phyloP scores from a whole-genome alignment of 2,888 invertebrate species.

The Nesidiocoris tenuis region DNA sequence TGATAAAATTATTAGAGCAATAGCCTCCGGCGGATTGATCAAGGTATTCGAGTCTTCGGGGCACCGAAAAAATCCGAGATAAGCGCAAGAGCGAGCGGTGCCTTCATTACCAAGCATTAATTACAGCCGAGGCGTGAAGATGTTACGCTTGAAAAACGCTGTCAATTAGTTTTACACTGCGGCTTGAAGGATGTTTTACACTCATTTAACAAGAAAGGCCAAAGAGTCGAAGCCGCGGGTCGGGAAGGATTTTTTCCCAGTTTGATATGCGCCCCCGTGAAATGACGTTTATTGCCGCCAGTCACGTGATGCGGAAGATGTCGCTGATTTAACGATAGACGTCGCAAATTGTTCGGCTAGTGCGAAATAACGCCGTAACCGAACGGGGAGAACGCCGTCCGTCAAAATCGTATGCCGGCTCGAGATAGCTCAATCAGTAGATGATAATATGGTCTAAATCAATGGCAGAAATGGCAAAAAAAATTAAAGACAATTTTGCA shows the following conservation, averaged over 20 bases:
- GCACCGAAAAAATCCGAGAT: background rate
- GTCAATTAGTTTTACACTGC: slow-evolving; percentile 37
- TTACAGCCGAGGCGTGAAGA: slow-evolving; percentile 40
- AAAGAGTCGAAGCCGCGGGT: background rate
- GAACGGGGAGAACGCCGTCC: no score
- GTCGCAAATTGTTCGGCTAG: no score
- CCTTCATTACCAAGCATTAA: slow-evolving; percentile 35
- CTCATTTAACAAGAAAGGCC: slow-evolving; percentile 32
- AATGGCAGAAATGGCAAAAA: no score
- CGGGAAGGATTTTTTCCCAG: slow-evolving; percentile 15
- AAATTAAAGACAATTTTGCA: no score
- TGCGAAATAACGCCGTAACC: no score
- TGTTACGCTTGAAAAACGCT: slow-evolving; percentile 41
- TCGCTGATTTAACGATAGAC: background rate
- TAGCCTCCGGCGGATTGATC: background rate
- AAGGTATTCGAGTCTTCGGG: background rate
- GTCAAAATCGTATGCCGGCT: no score
- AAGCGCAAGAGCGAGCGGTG: background rate
- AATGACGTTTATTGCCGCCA: slow-evolving; percentile 5
- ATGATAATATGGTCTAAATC: no score
- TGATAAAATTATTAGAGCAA: background rate
- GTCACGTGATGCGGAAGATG: slow-evolving; percentile 22
- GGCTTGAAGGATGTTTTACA: slow-evolving; percentile 35
- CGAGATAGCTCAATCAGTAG: no score
- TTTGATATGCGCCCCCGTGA: slow-evolving; percentile 26